Base-by-base conservation (phyloP, 2,888 invertebrate species). In the Torymus texanus region DNA sequence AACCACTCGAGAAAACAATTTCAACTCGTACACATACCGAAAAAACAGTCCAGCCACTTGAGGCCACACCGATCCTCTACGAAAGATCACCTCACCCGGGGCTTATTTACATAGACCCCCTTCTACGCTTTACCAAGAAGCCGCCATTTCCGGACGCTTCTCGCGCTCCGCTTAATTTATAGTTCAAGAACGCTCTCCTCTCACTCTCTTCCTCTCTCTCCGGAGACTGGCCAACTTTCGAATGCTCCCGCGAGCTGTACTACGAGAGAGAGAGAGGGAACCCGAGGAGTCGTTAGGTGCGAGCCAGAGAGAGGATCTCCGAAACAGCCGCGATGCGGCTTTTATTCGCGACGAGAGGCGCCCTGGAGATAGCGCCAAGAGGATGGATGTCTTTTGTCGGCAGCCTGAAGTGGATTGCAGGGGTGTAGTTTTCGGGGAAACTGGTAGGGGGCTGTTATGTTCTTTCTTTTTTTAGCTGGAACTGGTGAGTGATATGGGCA, bases 121-220 rank as follows among this genome's bases (percentile, higher is more conserved):
- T 29, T 29, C 56, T 8, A 41, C 41, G 41, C 41, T 41, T 41
- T 41, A 5, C 59, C 71, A 72, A 61, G 55, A 58, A 66, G 67
- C 59, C 29, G 61, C 72, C 78, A 66, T 72, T 66, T 72, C 82
- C 73, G 75, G 29, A 68, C 18, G 18, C 29, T 55, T 56, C 63
- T 68, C 68, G 13, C 65, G 74, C 50, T 65, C 70, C 77, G 83
- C 82, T 83, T 83, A 84, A 84, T 84, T 84, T 82, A 80, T 75
- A 79, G 82, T 82, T 82, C 72, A 76, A 80, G 81, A 82, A 82
- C 76, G 81, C 82, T 83, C 41, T 41, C 8, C 41, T 41, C 41
- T 41, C 41, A 8, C 41, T 41, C 41, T 41, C 41, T 41, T 3
- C 3, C 8, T 4, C 41, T 8, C 41, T 41, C 41, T 41, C 82